phyloP scores from a whole-genome alignment of 2,797 vertebrate species.

The Dallia pectoralis region DNA sequence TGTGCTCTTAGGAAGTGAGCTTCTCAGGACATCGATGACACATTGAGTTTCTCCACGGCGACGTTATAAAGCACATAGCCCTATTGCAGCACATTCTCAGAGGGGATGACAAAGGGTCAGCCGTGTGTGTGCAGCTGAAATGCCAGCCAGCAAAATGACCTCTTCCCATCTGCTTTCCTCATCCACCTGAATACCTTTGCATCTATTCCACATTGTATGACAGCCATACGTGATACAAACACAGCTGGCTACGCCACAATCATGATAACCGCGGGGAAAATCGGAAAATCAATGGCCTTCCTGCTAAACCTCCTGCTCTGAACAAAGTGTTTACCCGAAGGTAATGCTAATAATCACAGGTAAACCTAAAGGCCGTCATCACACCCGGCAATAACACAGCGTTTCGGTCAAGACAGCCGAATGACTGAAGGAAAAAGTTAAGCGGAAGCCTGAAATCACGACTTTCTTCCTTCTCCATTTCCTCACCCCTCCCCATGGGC shows the following conservation, averaged over 20 bases:
- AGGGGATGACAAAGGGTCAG: slow-evolving; percentile 42
- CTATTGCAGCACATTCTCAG: slow-evolving; percentile 24
- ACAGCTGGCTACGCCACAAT: not conserved
- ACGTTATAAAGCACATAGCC: slow-evolving; percentile 34
- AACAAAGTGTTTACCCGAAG: not conserved
- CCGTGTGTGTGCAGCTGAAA: slow-evolving; percentile 54
- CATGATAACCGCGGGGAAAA: not conserved
- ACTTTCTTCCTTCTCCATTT: slow-evolving; percentile 2
- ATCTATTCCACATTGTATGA: slow-evolving; percentile 43
- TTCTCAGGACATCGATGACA: not conserved
- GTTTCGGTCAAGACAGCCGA: not conserved
- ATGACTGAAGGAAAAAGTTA: not conserved
- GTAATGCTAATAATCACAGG: not conserved
- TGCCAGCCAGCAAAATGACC: slow-evolving; percentile 65
- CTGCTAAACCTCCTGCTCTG: not conserved
- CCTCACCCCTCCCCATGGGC: slow-evolving; percentile 22
- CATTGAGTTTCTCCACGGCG: slow-evolving; percentile 28
- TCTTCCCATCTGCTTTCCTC: slow-evolving; percentile 56
- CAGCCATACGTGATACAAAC: slow-evolving; percentile 12
- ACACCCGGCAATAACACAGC: not conserved
- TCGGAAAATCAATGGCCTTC: not conserved
- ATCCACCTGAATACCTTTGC: slow-evolving; percentile 42
- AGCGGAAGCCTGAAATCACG: not conserved
- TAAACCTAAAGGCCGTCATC: not conserved
- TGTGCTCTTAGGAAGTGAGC: no score